Evolutionary conservation across 2,888 invertebrate genomes (phyloP), one percentile per base, ranked within the genome.

Genomic region (Erebia palarica): DNA sequence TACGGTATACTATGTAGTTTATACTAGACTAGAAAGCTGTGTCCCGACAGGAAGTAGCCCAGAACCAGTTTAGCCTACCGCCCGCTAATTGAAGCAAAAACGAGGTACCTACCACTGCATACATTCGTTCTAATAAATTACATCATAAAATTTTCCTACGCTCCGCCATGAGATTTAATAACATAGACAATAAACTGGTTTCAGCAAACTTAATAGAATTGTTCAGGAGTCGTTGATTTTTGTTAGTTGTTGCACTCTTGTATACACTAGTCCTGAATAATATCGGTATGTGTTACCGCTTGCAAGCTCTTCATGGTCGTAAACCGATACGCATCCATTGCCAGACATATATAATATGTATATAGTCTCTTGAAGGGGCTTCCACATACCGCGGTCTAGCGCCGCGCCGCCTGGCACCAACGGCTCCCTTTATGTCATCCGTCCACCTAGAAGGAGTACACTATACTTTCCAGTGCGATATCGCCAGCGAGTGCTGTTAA

Each of bases 1-100:
- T 53, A 18, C n/a, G 13, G 8, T 21, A 7, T 53, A 18, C 55
- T 13, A 13, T 42, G 42, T 16, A 47, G 47, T 47, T 21, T 14
- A 14, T 8, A 65, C 5, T 58, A 57, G 64, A 73, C 55, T 70
- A 73, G 73, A 73, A 73, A 73, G 73, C 68, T 59, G 68, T 27
- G 70, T 64, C 69, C 57, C 51, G 59, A 47, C 49, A 70, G 73
- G 70, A 73, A 73, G 65, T 68, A 58, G 55, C 47, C 70, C 66
- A 67, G 49, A 47, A 47, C 61, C 18, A 47, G 61, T 61, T 42
- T 47, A 64, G 55, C 64, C 67, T 53, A 73, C 73, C 73, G 53
- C 53, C 59, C 65, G 59, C 59, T 68, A 73, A 73, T 73, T 73
- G 65, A 57, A 16, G 65, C 59, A 67, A 65, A 68, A 68, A 67